These are phyloP conservation scores for Actinia equina DNA, from an alignment of 64 coral and sea anemone genomes.

Conservation along the genomic window DNA sequence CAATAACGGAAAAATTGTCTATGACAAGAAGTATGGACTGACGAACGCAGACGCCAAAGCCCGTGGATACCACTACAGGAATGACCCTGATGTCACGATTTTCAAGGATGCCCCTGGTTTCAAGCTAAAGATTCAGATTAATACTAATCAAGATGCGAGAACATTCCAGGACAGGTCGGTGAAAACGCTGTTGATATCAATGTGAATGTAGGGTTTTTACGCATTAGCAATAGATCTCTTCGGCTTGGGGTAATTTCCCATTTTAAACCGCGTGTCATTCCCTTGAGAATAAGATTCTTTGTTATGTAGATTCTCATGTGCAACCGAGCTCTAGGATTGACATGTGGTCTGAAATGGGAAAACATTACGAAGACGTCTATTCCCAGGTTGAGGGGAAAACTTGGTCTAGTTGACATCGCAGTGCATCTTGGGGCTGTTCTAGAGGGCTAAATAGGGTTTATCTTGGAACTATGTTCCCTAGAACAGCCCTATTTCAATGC, in stretches of 20 bases:
- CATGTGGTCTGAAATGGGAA: too few species aligned
- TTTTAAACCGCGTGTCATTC: not conserved
- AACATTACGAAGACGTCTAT: too few species aligned
- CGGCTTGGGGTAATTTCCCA: not conserved
- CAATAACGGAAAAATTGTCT: constrained; percentile 45
- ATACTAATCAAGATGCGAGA: constrained; percentile 78
- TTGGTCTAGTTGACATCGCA: not conserved
- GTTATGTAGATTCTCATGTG: too few species aligned
- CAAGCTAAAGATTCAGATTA: constrained; percentile 70
- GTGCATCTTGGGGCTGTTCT: too few species aligned
- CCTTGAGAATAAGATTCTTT: not conserved
- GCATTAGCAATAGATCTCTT: too few species aligned
- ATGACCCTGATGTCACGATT: constrained; percentile 80
- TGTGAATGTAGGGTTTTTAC: not conserved
- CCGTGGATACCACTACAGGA: constrained; percentile 79
- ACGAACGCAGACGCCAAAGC: constrained; percentile 33
- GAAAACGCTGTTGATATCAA: not conserved
- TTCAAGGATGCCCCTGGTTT: constrained; percentile 38
- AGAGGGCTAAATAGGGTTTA: too few species aligned
- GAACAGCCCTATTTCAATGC: too few species aligned
- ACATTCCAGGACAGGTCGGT: constrained; percentile 92
- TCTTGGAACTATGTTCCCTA: too few species aligned
- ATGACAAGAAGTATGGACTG: constrained; percentile 59
- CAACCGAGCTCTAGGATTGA: too few species aligned
- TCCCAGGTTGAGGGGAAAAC: too few species aligned